A percentile compares a stretch with the other conserved stretches of the same genome.
Evolutionary conservation across 2,113 vertebrate species (phyloP).

Genomic region (Trachemys scripta): DNA sequence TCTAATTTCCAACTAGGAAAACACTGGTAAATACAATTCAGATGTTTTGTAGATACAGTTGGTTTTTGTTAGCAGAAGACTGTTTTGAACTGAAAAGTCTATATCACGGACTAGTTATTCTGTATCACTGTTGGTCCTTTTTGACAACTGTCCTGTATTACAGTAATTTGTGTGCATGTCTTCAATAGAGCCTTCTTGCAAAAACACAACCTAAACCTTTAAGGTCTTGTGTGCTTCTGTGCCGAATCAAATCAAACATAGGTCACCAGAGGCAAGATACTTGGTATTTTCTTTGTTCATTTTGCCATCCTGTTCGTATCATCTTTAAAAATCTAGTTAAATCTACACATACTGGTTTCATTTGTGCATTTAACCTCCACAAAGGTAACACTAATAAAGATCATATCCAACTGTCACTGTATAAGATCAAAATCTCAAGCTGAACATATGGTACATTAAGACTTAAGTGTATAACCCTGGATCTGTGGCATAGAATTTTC

Average conservation of each 20-base stretch:
- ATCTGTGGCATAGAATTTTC: conserved; percentile 38
- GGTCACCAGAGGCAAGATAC: conserved; percentile 39
- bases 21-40: conserved; percentile 40
- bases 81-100: conserved; percentile 49
- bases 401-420: conserved; percentile 64
- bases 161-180: conserved; percentile 65
- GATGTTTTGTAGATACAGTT: conserved; percentile 63
- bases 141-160: conserved; percentile 73
- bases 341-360: conserved; percentile 59
- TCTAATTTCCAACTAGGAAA: conserved; percentile 62
- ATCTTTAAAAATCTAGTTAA: conserved; percentile 54
- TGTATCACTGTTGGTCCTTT: conserved; percentile 47
- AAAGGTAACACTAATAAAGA: conserved; percentile 69
- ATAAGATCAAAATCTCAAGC: conserved; percentile 61
- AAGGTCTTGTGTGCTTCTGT: conserved; percentile 60
- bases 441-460: conserved; percentile 38
- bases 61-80: conserved; percentile 23
- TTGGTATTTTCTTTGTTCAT: conserved; percentile 43
- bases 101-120: conserved; percentile 23
- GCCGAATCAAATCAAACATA: conserved; percentile 50
- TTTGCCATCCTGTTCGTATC: conserved; percentile 53
- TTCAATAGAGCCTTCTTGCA: conserved; percentile 66
- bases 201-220: conserved; percentile 67
- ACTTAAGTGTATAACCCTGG: conserved; percentile 50
- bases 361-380: conserved; percentile 71